These are phyloP conservation scores for Bugula neritina DNA, from an alignment of 2,888 invertebrate species.

Conservation along the genomic window DNA sequence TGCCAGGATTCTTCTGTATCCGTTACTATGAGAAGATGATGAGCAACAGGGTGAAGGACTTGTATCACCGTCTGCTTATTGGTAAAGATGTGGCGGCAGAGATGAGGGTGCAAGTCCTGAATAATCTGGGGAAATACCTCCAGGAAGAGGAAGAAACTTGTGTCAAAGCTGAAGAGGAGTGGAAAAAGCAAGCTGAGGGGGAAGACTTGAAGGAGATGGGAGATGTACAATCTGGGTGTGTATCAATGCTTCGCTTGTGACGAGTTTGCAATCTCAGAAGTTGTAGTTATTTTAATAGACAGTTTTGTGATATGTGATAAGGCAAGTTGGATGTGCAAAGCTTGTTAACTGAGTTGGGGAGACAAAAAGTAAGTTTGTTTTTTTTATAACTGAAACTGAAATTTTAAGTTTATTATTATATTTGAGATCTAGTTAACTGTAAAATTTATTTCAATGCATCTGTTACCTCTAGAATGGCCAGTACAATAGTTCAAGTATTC, in stretches of 20 bases:
- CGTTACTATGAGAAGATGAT: slow-evolving; percentile 92
- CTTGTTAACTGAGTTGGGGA: too few species aligned
- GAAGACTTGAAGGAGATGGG: slow-evolving; percentile 99
- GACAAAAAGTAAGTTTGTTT: too few species aligned
- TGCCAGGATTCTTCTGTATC: slow-evolving; percentile 70
- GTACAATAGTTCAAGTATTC: slow-evolving; percentile 93
- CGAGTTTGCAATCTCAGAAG: too few species aligned
- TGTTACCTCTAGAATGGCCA: slow-evolving; percentile 79
- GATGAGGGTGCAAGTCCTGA: slow-evolving; percentile 56
- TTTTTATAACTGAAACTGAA: too few species aligned
- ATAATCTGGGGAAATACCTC: slow-evolving; percentile 89
- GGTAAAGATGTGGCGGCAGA: slow-evolving; percentile 24
- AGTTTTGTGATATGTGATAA: too few species aligned
- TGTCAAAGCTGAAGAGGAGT: slow-evolving; percentile 92
- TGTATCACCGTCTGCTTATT: slow-evolving; percentile 74
- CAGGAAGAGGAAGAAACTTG: slow-evolving; percentile 92
- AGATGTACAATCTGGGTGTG: slow-evolving; percentile 82
- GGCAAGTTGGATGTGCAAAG: too few species aligned
- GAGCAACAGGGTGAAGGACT: slow-evolving; percentile 72
- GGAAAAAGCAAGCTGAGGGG: slow-evolving; percentile 52
- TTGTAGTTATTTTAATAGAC: too few species aligned
- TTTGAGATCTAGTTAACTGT: too few species aligned
- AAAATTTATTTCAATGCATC: too few species aligned
- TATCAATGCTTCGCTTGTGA: too few species aligned
- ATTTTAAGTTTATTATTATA: too few species aligned